phyloP scores from a whole-genome alignment of 2,113 vertebrate species.

The Tragelaphus scriptus region DNA sequence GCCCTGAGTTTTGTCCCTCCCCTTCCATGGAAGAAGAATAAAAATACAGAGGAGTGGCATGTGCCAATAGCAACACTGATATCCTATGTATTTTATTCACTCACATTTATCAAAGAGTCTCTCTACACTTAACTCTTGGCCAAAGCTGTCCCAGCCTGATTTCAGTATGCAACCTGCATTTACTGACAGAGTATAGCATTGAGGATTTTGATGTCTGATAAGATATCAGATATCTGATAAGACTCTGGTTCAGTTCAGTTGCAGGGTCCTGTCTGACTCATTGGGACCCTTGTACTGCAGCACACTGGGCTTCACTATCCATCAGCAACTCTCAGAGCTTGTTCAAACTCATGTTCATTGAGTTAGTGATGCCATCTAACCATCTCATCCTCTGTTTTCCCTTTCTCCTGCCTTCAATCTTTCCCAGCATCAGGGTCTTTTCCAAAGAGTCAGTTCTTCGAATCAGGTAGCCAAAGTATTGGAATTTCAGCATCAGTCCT shows the following conservation, averaged over 20 bases:
- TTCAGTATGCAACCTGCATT: neutral
- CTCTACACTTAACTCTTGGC: rapidly evolving
- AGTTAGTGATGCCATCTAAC: neutral
- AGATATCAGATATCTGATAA: neutral
- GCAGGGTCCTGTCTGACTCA: neutral
- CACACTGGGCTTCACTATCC: rapidly evolving
- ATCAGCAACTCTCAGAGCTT: neutral
- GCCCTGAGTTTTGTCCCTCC: no score
- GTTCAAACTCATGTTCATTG: neutral
- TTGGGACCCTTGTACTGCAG: neutral
- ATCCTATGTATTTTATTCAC: no score
- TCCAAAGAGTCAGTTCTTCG: neutral
- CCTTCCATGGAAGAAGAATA: neutral
- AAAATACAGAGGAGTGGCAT: neutral
- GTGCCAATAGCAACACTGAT: neutral
- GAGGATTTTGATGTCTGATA: neutral
- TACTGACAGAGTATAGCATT: neutral
- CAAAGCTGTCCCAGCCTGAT: rapidly evolving
- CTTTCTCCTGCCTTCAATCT: neutral
- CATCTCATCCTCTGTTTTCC: neutral
- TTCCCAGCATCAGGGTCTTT: neutral
- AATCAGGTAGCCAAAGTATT: neutral
- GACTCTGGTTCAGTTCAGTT: neutral
- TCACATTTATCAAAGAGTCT: no score
- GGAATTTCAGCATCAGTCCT: neutral